phyloP scores from a whole-genome alignment of 2,113 vertebrate species.

The Saguinus imperator region DNA sequence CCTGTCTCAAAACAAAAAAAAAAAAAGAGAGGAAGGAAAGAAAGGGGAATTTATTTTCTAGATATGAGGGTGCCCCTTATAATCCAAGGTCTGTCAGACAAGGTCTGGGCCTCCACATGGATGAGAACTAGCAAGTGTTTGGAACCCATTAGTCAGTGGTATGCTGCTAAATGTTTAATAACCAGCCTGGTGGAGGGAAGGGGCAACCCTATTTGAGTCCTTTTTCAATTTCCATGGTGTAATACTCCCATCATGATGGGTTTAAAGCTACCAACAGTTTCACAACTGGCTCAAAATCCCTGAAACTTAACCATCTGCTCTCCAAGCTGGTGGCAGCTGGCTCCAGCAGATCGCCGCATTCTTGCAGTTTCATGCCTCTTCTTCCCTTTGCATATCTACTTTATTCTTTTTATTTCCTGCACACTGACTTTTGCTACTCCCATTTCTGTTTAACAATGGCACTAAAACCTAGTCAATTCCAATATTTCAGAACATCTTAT shows the following conservation, averaged over 20 bases:
- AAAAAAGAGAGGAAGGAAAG: no score
- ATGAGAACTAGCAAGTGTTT: not conserved
- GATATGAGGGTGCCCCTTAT: not conserved
- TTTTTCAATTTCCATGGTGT: not conserved
- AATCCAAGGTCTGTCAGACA: not conserved
- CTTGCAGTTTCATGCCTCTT: not conserved
- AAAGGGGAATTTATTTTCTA: not conserved
- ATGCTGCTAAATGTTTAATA: not conserved
- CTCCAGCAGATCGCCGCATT: not conserved
- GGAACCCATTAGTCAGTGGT: not conserved
- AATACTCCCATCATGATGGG: not conserved
- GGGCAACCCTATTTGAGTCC: not conserved
- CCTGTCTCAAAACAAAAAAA: no score
- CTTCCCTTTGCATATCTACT: not conserved
- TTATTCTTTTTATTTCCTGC: not conserved
- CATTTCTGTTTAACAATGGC: not conserved
- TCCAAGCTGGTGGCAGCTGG: not conserved
- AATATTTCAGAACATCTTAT: not conserved
- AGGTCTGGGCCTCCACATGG: not conserved
- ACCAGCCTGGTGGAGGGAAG: no score
- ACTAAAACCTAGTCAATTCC: not conserved
- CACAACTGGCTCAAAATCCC: not conserved
- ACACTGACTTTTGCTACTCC: not conserved
- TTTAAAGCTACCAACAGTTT: not conserved
- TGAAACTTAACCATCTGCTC: not conserved